Evolutionary conservation across 1,140 invertebrate species (phyloP), one percentile per base, ranked within the genome.

Genomic region (Drosophila paulistorum): DNA sequence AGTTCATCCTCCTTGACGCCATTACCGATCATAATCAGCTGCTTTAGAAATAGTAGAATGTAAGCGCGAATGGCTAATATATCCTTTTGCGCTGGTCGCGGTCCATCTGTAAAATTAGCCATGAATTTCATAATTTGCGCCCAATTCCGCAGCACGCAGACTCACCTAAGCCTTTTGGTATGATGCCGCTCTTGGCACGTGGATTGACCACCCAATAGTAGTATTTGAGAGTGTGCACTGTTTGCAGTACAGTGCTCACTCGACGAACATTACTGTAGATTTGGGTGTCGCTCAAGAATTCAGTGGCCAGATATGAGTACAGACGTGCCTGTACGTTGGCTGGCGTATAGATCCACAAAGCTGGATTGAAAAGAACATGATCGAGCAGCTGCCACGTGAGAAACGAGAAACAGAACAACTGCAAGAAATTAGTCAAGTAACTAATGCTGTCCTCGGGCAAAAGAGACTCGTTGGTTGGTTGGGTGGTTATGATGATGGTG

Each of bases 191-290:
- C 92, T 98, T 98, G 41, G 97, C 95, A 77, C 97, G 94, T 1
- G 98, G 98, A 94, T 98, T 99, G 3, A 97, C 96, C 13, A 99
- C 97, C 98, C 98, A 99, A 92, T 99, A 99, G 93, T 99, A 99
- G 92, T 98, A 99, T 93, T 99, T 99, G 35, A 99, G 94, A 0
- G 99, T 98, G 92, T 99, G 98, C 73, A 99, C 97, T 0, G 98
- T 99, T 93, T 99, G 98, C 7, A 99, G 94, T 0, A 99, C 98
- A 1, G 98, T 99, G 79, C 97, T 98, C 51, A 99, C 98, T 61
- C 98, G 94, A 42, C 99, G 94, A 17, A 99, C 98, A 92, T 98
- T 99, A 75, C 97, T 98, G 93, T 99, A 99, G 82, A 99, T 99
- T 92, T 99, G 98, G 1, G 98, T 98, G 93, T 99, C 98, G 68